Evolutionary conservation across 2,888 invertebrate genomes (phyloP), one percentile per base, ranked within the genome.

Genomic region (Epirrhoe alternata): DNA sequence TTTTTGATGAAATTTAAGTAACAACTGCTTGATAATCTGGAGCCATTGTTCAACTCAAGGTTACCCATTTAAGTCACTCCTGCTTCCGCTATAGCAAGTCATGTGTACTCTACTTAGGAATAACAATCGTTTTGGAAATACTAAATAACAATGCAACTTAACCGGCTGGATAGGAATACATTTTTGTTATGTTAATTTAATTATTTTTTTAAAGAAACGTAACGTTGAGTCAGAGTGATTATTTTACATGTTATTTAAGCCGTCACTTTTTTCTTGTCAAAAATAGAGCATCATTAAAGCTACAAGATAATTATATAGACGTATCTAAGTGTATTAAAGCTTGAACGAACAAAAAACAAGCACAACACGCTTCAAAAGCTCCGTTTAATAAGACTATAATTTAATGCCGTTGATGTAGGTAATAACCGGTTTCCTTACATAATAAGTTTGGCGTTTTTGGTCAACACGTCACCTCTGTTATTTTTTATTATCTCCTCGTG

Each of bases 31-130:
- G 14, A 16, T 68, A 56, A 53, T 53, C 68, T 61, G 64, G 86
- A 86, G 78, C 84, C 84, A 88, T 74, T 74, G 72, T 74, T 89
- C 77, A 76, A 71, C 64, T 74, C 90, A 92, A 92, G 92, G 92
- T 87, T 86, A 90, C 87, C 87, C 86, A 86, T 86, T 88, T 84
- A 87, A 86, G 85, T 83, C 84, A 76, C 81, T 81, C 85, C 82
- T 78, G 81, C 86, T 89, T 90, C 88, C 89, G 86, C 68, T 82
- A 77, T 73, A 74, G 69, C 61, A 58, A 75, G 63, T 74, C 69
- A 66, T 51, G 49, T 45, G 52, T 69, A 68, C 50, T 59, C 63
- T 66, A 55, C 68, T 61, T 64, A 61, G 65, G 71, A 62, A 60
- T 57, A 50, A 50, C 38, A 58, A 61, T 35, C 31, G 55, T 55